A percentile compares a stretch with the other conserved stretches of the same genome.
Conservation (phyloP, 1,140 invertebrate species). For the Diprion similis region DNA sequence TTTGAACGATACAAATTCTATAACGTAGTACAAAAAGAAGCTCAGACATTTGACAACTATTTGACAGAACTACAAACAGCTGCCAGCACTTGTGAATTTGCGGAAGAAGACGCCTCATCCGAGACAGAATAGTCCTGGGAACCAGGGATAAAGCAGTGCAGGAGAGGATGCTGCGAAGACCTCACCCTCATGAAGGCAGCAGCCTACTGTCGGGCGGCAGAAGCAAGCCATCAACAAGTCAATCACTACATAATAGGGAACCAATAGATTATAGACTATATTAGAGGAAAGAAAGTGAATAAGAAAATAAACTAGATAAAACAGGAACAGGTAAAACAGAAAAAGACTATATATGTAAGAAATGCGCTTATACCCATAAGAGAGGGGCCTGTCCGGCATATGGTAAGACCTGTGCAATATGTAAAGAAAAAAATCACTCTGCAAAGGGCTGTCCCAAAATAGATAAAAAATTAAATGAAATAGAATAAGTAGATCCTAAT, state of each 20-base stretch:
- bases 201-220: constrained; percentile 27
- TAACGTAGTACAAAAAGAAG: constrained; percentile 21
- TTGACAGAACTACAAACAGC: constrained; percentile 33
- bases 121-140: constrained; percentile 32
- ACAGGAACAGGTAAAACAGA: not conserved
- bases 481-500: not conserved
- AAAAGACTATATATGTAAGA: not conserved
- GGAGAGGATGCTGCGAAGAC: constrained; percentile 28
- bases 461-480: not conserved
- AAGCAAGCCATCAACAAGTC: constrained; percentile 28
- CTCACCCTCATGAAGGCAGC: constrained; percentile 28
- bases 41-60: constrained; percentile 30
- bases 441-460: not conserved
- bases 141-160: constrained; percentile 29
- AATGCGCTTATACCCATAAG: not conserved
- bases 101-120: constrained; percentile 28
- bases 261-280: constrained; percentile 16
- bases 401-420: not conserved
- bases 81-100: constrained; percentile 29
- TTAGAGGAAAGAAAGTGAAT: not conserved
- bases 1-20: constrained; percentile 35
- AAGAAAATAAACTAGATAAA: not conserved
- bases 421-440: not conserved
- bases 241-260: constrained; percentile 17
- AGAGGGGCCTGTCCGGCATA: not conserved